Evolutionary conservation across 2,113 vertebrate genomes (phyloP).

Genomic region (Manacus vitellinus): DNA sequence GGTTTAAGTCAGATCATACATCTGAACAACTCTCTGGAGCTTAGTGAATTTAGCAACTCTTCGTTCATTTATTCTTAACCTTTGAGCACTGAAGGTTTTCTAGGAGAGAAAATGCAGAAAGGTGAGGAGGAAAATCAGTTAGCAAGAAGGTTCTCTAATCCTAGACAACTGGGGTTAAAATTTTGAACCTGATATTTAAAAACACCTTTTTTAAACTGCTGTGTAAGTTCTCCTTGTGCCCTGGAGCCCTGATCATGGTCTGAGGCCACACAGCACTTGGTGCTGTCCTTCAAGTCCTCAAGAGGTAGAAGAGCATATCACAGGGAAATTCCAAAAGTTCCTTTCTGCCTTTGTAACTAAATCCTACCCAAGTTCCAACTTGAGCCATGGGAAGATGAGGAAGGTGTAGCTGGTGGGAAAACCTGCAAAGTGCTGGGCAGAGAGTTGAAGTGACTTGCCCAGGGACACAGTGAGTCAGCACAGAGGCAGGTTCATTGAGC

Average conservation of each 20-base stretch:
- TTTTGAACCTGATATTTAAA: neutral
- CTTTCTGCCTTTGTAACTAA: conserved; percentile 5
- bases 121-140: neutral
- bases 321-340: conserved; percentile 41
- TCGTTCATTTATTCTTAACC: neutral
- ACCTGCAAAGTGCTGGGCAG: neutral
- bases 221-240: neutral
- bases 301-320: neutral
- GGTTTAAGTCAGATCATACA: neutral
- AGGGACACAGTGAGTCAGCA: conserved; percentile 30
- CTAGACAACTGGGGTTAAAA: neutral
- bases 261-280: neutral
- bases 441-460: conserved; percentile 47
- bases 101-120: neutral
- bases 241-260: neutral
- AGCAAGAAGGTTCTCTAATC: neutral
- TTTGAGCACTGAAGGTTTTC: neutral
- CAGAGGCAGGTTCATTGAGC: conserved; percentile 8
- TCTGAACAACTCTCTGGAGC: neutral
- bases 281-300: neutral
- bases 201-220: neutral
- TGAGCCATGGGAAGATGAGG: conserved; percentile 34
- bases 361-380: conserved; percentile 38
- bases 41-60: neutral
- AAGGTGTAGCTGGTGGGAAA: conserved; percentile 53